Evolutionary conservation across 2,113 vertebrate species (phyloP).

Genomic region (Channa maculata): DNA sequence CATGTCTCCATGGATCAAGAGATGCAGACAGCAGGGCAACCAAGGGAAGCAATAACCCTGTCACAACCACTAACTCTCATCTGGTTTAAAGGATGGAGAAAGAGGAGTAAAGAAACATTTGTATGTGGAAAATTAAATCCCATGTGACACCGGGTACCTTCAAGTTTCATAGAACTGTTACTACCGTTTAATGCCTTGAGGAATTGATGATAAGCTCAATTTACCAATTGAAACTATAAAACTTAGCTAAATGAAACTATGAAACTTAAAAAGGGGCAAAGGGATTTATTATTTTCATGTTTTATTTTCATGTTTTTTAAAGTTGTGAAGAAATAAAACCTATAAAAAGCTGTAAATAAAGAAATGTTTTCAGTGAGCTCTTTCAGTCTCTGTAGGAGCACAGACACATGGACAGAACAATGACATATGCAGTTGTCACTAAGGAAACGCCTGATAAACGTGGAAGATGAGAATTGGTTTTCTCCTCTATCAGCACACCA

Average conservation of each 20-base stretch:
- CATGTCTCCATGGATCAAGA: constrained; percentile 49
- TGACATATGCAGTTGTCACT: neutral
- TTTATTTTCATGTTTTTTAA: too few relatives aligned
- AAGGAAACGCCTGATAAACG: neutral
- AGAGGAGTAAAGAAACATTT: neutral
- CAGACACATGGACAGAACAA: neutral
- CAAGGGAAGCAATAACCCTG: constrained; percentile 52
- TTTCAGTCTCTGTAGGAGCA: neutral
- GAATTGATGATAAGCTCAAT: neutral
- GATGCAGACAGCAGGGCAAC: constrained; percentile 24
- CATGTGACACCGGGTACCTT: neutral
- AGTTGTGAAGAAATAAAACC: neutral
- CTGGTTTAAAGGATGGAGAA: neutral
- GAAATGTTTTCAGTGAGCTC: neutral
- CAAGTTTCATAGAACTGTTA: neutral
- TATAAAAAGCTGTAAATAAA: neutral
- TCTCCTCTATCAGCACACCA: neutral
- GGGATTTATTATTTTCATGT: too few relatives aligned
- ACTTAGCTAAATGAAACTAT: neutral
- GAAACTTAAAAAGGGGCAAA: neutral
- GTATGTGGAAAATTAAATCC: constrained; percentile 6
- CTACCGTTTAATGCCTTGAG: neutral
- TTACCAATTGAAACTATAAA: neutral
- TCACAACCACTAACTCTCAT: constrained; percentile 61
- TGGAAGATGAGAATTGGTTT: neutral